Evolutionary conservation across 1,140 invertebrate genomes (phyloP).

Genomic region (Calycopis cecrops): DNA sequence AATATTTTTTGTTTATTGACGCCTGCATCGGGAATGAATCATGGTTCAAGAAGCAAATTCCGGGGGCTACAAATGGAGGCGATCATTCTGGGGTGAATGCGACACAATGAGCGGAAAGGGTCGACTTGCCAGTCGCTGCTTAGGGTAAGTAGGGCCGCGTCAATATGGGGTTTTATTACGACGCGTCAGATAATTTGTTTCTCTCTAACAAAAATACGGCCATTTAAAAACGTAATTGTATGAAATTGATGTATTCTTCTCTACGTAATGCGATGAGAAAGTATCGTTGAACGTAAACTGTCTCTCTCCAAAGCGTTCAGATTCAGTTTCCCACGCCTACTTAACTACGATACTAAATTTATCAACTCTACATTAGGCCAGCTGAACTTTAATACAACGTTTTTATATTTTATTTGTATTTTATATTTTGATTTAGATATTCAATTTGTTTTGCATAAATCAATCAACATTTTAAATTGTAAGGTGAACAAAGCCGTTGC

Average conservation of each 20-base stretch:
- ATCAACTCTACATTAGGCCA: background rate
- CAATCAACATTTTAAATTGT: conserved; percentile 47
- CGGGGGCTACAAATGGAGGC: conserved; percentile 67
- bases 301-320: conserved; percentile 15
- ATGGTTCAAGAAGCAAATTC: conserved; percentile 70
- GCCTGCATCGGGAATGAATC: conserved; percentile 59
- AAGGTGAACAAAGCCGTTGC: conserved; percentile 65
- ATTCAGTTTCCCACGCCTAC: conserved; percentile 58
- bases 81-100: conserved; percentile 66
- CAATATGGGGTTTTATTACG: conserved; percentile 66
- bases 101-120: conserved; percentile 66
- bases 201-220: conserved; percentile 22
- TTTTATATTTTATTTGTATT: too few relatives aligned
- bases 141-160: conserved; percentile 68
- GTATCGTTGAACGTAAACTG: conserved; percentile 1
- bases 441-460: background rate
- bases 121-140: conserved; percentile 45
- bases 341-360: conserved; percentile 33
- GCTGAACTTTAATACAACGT: too few relatives aligned
- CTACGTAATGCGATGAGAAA: background rate
- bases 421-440: conserved; percentile 7
- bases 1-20: conserved; percentile 56
- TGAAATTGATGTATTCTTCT: conserved; percentile 10
- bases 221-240: too few relatives aligned
- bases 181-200: conserved; percentile 61